Base-by-base conservation (phyloP, 2,888 invertebrate species). In the Amaurobius ferox region DNA sequence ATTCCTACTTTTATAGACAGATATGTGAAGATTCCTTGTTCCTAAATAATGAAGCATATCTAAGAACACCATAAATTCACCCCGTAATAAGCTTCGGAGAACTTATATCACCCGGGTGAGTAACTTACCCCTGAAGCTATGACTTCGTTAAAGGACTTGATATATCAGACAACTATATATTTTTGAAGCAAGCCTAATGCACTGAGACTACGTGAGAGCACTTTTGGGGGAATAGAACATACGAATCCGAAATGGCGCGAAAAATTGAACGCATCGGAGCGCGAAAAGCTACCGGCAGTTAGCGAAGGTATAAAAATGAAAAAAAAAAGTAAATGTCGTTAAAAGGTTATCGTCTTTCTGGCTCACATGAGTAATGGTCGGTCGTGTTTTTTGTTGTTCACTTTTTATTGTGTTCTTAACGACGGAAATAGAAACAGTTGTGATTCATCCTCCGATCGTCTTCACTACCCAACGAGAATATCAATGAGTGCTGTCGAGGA, bases 341-440 rank as follows among this genome's bases (percentile, higher is more conserved):
- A 40, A 68, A 35, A 68, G 40, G 48, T 68, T 77, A 76, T 67
- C 67, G 48, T 67, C 76, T 67, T n/a, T n/a, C n/a, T n/a, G n/a
- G 67, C 26, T 16, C 23, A 13, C 16, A 40, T 68, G 77, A 68
- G 55, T 77, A 55, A 77, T 77, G 68, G 35, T 16, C 40, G n/a
- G n/a, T 5, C 13, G 13, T 39, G n/a, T 39, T 19, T 68, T 26
- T 40, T 40, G 35, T 9, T 40, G 7, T 26, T 68, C 26, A 13
- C 13, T 13, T 16, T 40, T 68, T 28, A 68, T 55, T 19, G 44
- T 11, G 9, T 44, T 11, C n/a, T 11, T n/a, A 44, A 44, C 32
- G 28, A 48, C 66, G 68, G 68, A 68, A 77, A 77, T 29, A 48
- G 28, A 55, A 77, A 68, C 29, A 32, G 28, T 19, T 66, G 30